A percentile compares a stretch with the other conserved stretches of the same genome.
phyloP scores from a whole-genome alignment of 64 coral and sea anemone species.

The Trachythela sp. region DNA sequence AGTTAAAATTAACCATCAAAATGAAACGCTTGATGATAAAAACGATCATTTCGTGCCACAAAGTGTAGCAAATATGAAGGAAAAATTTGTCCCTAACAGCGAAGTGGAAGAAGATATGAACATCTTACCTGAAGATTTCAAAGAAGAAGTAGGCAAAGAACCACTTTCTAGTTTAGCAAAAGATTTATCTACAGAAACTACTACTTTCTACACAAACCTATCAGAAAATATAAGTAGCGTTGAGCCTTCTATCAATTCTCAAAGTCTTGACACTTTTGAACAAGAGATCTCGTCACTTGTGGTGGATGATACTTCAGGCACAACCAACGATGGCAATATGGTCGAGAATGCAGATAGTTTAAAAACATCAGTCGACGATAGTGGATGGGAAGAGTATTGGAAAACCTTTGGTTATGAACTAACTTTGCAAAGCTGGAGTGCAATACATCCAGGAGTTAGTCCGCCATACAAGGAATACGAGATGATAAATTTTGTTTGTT shows the following conservation, averaged over 20 bases:
- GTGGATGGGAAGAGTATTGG: slow-evolving; percentile 13
- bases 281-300: background rate
- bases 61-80: background rate
- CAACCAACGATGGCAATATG: background rate
- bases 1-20: background rate
- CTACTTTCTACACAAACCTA: background rate
- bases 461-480: background rate
- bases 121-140: background rate
- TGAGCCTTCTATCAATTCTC: background rate
- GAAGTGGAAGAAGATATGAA: background rate
- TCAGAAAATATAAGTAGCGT: background rate
- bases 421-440: background rate
- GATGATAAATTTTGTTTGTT: background rate
- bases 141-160: background rate
- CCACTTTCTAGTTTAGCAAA: background rate
- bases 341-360: background rate
- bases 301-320: background rate
- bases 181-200: background rate
- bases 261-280: background rate
- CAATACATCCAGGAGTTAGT: background rate
- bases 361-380: background rate
- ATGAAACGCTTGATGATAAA: background rate
- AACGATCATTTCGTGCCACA: background rate
- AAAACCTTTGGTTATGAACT: background rate
- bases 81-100: background rate